Evolutionary conservation across 64 coral and sea anemone species (phyloP), one percentile per base, ranked within the genome.

Genomic region (Montipora sp.): DNA sequence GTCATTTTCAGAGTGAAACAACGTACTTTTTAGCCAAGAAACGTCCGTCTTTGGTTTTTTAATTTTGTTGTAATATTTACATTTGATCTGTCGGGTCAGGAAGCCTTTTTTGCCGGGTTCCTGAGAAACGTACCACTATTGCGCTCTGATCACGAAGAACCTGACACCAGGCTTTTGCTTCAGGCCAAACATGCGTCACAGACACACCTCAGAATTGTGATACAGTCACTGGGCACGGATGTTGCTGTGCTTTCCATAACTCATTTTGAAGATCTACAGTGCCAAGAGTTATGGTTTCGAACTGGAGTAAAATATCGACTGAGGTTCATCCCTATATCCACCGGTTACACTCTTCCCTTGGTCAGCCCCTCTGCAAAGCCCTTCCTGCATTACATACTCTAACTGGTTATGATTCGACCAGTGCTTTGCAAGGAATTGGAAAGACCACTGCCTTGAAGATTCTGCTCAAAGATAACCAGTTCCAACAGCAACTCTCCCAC

Each of bases 241-340:
- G 51, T 55, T 55, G 51, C 51, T 55, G 51, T 83, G 21, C 51
- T 83, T 49, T 51, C 11, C 22, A 83, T 58, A 0, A 51, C 48
- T 83, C 14, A 51, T 57, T 61, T n/a, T 58, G 51, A 53, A 23
- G 7, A 83, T 49, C 48, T 83, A 15, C 46, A 57, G 14, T 83
- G 24, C 59, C 27, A 70, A 16, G 84, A 87, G 47, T 27, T 87
- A 15, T 87, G 83, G 83, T 87, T 87, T 67, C 59, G 66, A 55
- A 87, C 83, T 36, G 83, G 83, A 44, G 19, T 8, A 47, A 87
- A 87, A 71, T 65, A 87, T 87, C 20, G 27, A 73, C 43, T n/a
- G 44, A 67, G 61, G 59, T 87, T 70, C 18, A 13, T 87, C 9
- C 83, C 83, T n/a, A n/a, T 24, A 67, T 87, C 51, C 83, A 87